Evolutionary conservation across 2,113 vertebrate genomes (phyloP).

Genomic region (Elephas maximus): DNA sequence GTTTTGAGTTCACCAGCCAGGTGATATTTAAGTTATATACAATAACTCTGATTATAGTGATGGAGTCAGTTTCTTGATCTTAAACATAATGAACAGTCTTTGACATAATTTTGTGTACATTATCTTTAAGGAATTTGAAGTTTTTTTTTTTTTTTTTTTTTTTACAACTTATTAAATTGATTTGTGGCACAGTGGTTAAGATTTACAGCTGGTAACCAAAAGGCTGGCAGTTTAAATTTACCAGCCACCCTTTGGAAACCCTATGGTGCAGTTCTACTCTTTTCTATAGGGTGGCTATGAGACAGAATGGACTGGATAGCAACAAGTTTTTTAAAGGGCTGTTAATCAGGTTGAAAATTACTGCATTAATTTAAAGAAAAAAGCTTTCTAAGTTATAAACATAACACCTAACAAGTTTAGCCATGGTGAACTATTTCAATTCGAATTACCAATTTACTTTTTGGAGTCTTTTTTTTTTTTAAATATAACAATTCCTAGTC

Average conservation of each 20-base stretch:
- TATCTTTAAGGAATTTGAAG: conserved; percentile 56
- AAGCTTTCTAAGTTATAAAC: conserved; percentile 51
- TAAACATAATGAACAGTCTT: conserved; percentile 52
- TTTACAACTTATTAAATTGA: background rate
- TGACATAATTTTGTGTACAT: conserved; percentile 3
- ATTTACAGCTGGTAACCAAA: too few relatives aligned
- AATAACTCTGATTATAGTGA: background rate
- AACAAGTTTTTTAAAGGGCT: conserved; percentile 24
- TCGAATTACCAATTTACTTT: background rate
- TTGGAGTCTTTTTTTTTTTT: background rate
- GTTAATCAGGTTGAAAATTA: conserved; percentile 45
- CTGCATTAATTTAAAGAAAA: background rate
- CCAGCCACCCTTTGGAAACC: too few relatives aligned
- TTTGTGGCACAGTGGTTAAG: background rate
- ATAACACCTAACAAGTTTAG: background rate
- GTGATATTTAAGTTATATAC: background rate
- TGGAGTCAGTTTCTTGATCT: conserved; percentile 31
- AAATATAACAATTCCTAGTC: background rate
- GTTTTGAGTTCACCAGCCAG: background rate
- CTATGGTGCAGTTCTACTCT: too few relatives aligned
- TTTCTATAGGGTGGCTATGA: too few relatives aligned
- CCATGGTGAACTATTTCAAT: conserved; percentile 33
- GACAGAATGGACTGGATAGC: too few relatives aligned
- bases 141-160: background rate
- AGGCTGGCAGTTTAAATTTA: too few relatives aligned